Evolutionary conservation across 1,140 invertebrate species (phyloP), one percentile per base, ranked within the genome.

Genomic region (Drosophila auraria): DNA sequence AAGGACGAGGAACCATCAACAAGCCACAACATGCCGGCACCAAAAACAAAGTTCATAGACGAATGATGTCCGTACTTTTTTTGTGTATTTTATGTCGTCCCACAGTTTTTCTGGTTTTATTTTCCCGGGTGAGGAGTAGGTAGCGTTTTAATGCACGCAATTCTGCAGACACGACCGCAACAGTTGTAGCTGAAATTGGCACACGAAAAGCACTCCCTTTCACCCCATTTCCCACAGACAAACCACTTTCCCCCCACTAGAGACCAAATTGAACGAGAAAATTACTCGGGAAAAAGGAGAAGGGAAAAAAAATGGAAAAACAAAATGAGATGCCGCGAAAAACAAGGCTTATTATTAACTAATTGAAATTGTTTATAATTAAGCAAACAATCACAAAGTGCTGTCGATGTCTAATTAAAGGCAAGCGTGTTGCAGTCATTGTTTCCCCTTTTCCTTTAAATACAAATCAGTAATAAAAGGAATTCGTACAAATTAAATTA

Each of bases 81-180:
- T 47, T 25, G 2, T 36, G 23, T 36, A 17, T 36, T 66, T 66
- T 63, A 44, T 63, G 23, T 59, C n/a, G 40, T 23, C 40, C 27
- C 25, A 17, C 6, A 30, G 20, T 12, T 40, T 53, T 38, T n/a
- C 6, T 61, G 12, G 15, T 53, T 62, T 63, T 56, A n/a, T 63
- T 63, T 40, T n/a, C 8, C 53, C 17, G 17, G 6, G 2, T 12
- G 51, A 3, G 12, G 3, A 2, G 2, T 5, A 8, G 23, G 5
- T 11, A 66, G n/a, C 38, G 20, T 68, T 70, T 69, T 45, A 69
- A 68, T 70, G 68, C 62, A 66, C 62, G 61, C 66, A 70, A 66
- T 36, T 40, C 27, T 50, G 49, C 49, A 68, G 68, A 70, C 68
- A 68, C 23, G 68, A 70, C 66, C 49, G 23, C 68, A 65, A 51